phyloP scores from a whole-genome alignment of 1,140 invertebrate genomes.

The Macrocentrus cingulum region DNA sequence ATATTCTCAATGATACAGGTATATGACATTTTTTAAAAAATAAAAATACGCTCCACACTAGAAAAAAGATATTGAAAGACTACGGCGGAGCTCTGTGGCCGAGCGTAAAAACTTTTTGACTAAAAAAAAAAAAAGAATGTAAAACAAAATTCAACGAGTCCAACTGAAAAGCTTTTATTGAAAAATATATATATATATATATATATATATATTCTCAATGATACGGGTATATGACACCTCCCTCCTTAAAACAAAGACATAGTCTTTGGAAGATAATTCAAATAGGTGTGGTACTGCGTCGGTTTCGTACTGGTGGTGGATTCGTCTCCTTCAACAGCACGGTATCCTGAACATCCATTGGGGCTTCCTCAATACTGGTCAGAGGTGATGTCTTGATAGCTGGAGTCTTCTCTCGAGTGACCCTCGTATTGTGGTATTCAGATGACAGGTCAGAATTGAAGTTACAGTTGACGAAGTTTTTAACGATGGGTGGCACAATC shows the following conservation, averaged over 20 bases:
- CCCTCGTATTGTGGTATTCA: slow-evolving; percentile 1
- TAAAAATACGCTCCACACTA: background rate
- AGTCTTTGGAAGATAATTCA: too few species aligned
- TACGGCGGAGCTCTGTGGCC: slow-evolving; percentile 10
- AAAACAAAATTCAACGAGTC: slow-evolving; percentile 56
- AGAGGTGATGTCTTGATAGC: too few species aligned
- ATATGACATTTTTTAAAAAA: background rate
- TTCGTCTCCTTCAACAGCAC: too few species aligned
- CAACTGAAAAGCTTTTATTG: slow-evolving; percentile 59
- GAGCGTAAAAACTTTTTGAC: slow-evolving; percentile 28
- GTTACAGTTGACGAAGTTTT: slow-evolving; percentile 20
- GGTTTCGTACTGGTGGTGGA: too few species aligned
- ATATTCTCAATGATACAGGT: too few species aligned
- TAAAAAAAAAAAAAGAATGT: slow-evolving; percentile 38
- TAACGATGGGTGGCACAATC: slow-evolving; percentile 16
- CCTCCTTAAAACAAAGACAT: too few species aligned
- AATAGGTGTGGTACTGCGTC: too few species aligned
- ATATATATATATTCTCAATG: too few species aligned
- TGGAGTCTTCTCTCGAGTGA: too few species aligned
- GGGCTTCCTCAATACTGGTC: too few species aligned
- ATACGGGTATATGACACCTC: too few species aligned
- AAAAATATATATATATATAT: slow-evolving; percentile 54
- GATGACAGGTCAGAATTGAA: slow-evolving; percentile 6
- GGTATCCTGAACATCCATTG: too few species aligned
- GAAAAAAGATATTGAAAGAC: slow-evolving; percentile 1